These are phyloP conservation scores for Spheniscus humboldti DNA, from an alignment of 2,797 vertebrate genomes.

Conservation along the genomic window DNA sequence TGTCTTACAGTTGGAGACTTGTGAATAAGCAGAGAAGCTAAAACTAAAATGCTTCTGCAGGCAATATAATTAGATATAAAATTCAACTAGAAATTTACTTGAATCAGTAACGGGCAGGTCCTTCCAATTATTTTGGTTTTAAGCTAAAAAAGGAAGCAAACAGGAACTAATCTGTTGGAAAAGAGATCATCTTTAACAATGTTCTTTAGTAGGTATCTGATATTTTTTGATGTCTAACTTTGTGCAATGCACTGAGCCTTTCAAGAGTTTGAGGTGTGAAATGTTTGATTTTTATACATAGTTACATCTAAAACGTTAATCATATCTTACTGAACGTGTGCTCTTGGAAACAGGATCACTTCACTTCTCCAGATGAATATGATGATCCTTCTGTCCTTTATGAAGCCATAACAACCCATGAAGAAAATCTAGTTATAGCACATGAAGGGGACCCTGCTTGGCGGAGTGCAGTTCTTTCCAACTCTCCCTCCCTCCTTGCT, in stretches of 20 bases:
- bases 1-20: neutral
- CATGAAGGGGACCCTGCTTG: constrained; percentile 97
- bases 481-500: constrained; percentile 90
- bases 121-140: neutral
- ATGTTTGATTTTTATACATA: neutral
- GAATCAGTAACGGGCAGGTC: neutral
- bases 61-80: neutral
- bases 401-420: constrained; percentile 92
- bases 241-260: neutral
- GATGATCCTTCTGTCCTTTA: constrained; percentile 94
- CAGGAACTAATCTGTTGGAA: neutral
- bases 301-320: neutral
- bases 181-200: neutral
- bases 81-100: neutral
- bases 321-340: neutral
- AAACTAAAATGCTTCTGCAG: neutral
- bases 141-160: neutral
- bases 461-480: constrained; percentile 95
- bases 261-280: neutral
- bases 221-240: neutral
- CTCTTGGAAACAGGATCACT: constrained; percentile 87
- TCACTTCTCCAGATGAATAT: constrained; percentile 97
- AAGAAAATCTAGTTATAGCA: constrained; percentile 93
- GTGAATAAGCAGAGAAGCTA: neutral
- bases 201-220: neutral